Evolutionary conservation across 2,797 vertebrate species (phyloP).

Genomic region (Champsocephalus gunnari): DNA sequence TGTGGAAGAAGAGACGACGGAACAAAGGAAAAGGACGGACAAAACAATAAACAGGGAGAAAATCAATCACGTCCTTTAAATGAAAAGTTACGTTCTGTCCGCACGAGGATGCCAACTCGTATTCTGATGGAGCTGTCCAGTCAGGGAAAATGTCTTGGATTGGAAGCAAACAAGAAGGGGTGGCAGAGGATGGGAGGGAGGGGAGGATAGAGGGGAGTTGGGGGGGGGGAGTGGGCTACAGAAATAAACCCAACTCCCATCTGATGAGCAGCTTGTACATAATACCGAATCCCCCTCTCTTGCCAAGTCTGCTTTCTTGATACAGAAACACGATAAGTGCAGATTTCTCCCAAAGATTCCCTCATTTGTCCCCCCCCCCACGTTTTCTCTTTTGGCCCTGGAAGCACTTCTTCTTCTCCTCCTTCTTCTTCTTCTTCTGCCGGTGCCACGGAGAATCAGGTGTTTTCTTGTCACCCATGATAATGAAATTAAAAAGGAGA

Average conservation of each 20-base stretch:
- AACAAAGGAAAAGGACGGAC: slow-evolving; percentile 6
- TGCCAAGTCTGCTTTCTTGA: slow-evolving; percentile 83
- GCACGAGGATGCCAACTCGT: slow-evolving; percentile 75
- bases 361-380: slow-evolving; percentile 43
- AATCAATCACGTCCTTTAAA: slow-evolving; percentile 79
- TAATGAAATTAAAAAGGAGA: slow-evolving; percentile 66
- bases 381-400: slow-evolving; percentile 49
- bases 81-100: slow-evolving; percentile 78
- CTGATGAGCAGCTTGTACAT: slow-evolving; percentile 89
- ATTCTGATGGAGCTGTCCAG: slow-evolving; percentile 77
- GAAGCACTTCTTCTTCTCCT: slow-evolving; percentile 32
- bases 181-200: slow-evolving; percentile 58
- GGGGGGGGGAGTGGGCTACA: slow-evolving; percentile 52
- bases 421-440: slow-evolving; percentile 4
- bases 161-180: slow-evolving; percentile 72
- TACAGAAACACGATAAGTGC: slow-evolving; percentile 83
- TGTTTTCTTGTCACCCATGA: slow-evolving; percentile 65
- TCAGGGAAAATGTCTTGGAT: slow-evolving; percentile 76
- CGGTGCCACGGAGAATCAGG: slow-evolving; percentile 70
- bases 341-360: slow-evolving; percentile 75
- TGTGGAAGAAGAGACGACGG: slow-evolving; percentile 27
- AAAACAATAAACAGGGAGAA: slow-evolving; percentile 55
- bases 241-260: slow-evolving; percentile 87
- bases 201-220: slow-evolving; percentile 35
- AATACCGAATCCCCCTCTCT: slow-evolving; percentile 76